Conservation (phyloP, 2,888 invertebrate genomes). For the Lucinisca nassula region DNA sequence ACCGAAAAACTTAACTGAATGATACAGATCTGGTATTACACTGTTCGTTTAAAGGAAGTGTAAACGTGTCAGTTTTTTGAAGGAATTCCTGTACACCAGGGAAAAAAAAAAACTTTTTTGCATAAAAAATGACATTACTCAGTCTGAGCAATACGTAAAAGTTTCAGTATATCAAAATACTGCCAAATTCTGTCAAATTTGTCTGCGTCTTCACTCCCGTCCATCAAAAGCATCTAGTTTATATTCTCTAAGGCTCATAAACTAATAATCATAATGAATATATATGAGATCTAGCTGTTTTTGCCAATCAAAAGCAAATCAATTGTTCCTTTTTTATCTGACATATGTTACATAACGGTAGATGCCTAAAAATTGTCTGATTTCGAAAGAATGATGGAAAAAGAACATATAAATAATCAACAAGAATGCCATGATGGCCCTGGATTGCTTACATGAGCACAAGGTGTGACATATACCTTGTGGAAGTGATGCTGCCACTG, state of each 20-base stretch:
- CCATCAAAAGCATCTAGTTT: constrained; percentile 14
- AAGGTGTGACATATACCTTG: too few species aligned
- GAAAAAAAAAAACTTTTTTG: neutral
- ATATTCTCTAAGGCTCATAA: constrained; percentile 6
- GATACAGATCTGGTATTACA: too few species aligned
- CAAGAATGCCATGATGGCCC: too few species aligned
- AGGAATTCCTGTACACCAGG: too few species aligned
- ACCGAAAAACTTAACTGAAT: too few species aligned
- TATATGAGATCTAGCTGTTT: neutral
- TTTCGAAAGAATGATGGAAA: too few species aligned
- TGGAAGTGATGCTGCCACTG: too few species aligned
- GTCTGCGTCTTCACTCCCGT: neutral
- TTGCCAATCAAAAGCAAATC: neutral
- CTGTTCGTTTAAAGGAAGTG: too few species aligned
- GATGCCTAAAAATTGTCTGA: too few species aligned
- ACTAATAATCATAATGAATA: constrained; percentile 17
- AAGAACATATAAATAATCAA: too few species aligned
- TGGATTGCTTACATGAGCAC: too few species aligned
- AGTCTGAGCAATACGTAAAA: neutral
- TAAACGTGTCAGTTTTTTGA: too few species aligned
- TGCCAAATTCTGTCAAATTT: constrained; percentile 16
- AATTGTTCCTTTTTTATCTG: neutral
- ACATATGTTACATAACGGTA: neutral
- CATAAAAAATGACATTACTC: constrained; percentile 7
- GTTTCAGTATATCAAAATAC: constrained; percentile 7